Base-by-base conservation (phyloP, 2,797 vertebrate genomes). In the Anas flavirostris region DNA sequence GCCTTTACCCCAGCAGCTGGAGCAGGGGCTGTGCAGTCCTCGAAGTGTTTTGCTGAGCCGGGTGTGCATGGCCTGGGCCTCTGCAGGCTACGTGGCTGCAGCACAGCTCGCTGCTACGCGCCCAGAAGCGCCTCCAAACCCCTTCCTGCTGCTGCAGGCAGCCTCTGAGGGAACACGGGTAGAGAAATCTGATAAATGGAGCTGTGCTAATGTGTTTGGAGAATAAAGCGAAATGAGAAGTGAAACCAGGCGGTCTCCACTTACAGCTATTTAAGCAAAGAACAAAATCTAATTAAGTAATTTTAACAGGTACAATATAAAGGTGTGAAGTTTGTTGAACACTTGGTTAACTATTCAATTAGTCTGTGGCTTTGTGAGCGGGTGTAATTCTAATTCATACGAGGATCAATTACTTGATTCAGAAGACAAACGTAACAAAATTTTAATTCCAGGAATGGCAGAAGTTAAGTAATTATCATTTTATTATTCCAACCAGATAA, bases 311-410 rank as follows among this genome's bases (percentile, higher is more conserved):
- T 3, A 9, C 28, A 53, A 66, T 77, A 18, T 10, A 22, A 67
- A 94, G 90, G 77, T 93, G 91, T 76, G 86, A 86, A 78, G 78
- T 76, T 76, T 93, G 94, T 88, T 73, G 95, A 92, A 52, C 75
- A 67, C 63, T 92, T 69, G 75, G 92, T 76, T 91, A 92, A 74
- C 83, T 90, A 5, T 82, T 93, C 88, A 88, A 74, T 95, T 93
- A 95, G 75, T 48, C 53, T 7, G 81, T 62, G 35, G 73, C 5
- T 37, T n/a, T 84, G 63, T 0, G 25, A 93, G 59, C 87, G 26
- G 53, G 2, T 53, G 9, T 55, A 76, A 80, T 82, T 92, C 68
- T 35, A 82, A 59, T 85, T 86, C 79, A 21, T 68, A 64, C 15
- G 26, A 14, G 75, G 92, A 91, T 94, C 95, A 91, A 89, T 94